Evolutionary conservation across 1,140 invertebrate species (phyloP).

Genomic region (Pararge aegeria): DNA sequence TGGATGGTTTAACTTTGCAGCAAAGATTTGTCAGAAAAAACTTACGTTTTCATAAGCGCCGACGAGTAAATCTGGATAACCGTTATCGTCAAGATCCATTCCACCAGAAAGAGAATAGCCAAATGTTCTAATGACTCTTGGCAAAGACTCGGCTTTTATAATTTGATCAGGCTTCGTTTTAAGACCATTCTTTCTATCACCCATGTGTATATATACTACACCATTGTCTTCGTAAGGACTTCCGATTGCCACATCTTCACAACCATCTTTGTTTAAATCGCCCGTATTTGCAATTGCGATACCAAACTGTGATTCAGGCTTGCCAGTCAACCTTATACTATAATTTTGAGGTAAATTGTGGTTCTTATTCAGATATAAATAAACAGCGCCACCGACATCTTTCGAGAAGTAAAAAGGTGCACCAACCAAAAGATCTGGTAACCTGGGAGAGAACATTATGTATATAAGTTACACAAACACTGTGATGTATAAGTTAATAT

Average conservation of each 20-base stretch:
- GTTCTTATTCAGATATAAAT: constrained; percentile 89
- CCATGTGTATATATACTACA: constrained; percentile 93
- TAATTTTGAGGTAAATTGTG: constrained; percentile 74
- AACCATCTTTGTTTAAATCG: constrained; percentile 95
- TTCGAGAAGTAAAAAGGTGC: constrained; percentile 95
- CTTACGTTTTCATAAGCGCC: constrained; percentile 90
- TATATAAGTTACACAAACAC: not conserved
- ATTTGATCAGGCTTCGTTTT: constrained; percentile 87
- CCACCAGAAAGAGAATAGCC: constrained; percentile 95
- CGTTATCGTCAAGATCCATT: constrained; percentile 94
- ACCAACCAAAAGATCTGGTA: constrained; percentile 92
- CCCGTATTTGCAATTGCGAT: constrained; percentile 91
- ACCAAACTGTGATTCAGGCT: constrained; percentile 90
- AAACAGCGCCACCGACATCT: constrained; percentile 92
- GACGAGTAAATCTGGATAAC: constrained; percentile 94
- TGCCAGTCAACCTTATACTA: constrained; percentile 84
- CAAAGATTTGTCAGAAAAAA: not conserved
- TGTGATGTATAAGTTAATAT: too few relatives aligned
- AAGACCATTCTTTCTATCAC: constrained; percentile 86
- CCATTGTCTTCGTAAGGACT: constrained; percentile 94
- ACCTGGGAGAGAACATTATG: constrained; percentile 71
- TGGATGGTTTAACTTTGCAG: not conserved
- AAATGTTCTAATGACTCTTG: constrained; percentile 85
- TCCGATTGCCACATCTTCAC: constrained; percentile 93
- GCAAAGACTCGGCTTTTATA: constrained; percentile 72